Base-by-base conservation (phyloP, 2,113 vertebrate species). In the Abramis brama region DNA sequence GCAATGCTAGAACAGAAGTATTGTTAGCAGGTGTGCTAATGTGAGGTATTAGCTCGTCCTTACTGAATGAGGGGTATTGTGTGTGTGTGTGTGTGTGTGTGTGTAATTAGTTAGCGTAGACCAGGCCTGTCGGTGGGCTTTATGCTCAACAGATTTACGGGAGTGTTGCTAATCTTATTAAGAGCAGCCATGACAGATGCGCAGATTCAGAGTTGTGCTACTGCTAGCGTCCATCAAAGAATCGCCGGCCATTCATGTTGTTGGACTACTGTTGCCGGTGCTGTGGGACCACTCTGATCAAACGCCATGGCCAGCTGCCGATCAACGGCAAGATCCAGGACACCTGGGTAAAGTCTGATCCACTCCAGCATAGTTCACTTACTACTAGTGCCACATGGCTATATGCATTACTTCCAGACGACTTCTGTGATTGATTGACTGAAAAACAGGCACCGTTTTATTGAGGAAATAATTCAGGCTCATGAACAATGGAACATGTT, bases 131-230 rank as follows among this genome's bases (percentile, higher is more conserved):
- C 86, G 90, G 89, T 88, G 59, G 70, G 87, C 90, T 91, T 91
- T 91, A 92, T 91, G 91, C 78, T 0, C 94, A 90, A 90, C 94
- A 92, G 87, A 82, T 89, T 91, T 85, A 23, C 94, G 94, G 94
- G 94, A 94, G 87, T 90, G 91, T 33, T 77, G 89, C 90, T 95
- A 95, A 96, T 95, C 95, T 94, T 92, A 94, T 96, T 95, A 97
- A 92, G 93, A 93, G 85, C 86, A 25, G 79, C 88, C 86, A 91
- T 91, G 60, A 81, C 71, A 79, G 21, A 59, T 43, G 52, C 59
- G 12, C 70, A 39, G 45, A 71, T 73, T 64, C 25, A 86, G 76
- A 45, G 50, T 12, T 81, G 45, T 86, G 92, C 76, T 79, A 91
- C 82, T 92, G 88, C 59, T 77, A 82, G 70, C 39, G 57, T 33